phyloP scores from a whole-genome alignment of 2,888 invertebrate genomes.

The Heliconius sara region DNA sequence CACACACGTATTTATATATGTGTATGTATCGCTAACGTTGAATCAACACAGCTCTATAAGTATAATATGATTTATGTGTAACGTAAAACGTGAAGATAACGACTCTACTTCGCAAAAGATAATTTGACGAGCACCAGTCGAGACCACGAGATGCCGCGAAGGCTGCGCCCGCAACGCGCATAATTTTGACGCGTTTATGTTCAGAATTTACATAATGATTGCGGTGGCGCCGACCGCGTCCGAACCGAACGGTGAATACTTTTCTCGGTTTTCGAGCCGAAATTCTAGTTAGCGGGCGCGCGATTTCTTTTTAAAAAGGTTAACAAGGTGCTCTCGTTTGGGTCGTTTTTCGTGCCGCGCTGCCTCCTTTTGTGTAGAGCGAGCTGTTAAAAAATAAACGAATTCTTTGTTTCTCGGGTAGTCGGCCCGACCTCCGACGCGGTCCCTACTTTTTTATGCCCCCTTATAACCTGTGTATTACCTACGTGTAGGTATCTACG shows the following conservation, averaged over 20 bases:
- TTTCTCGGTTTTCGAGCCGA: conserved; percentile 82
- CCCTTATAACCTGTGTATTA: conserved; percentile 83
- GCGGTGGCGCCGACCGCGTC: conserved; percentile 77
- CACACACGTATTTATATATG: neutral
- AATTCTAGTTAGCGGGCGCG: conserved; percentile 82
- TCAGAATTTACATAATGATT: conserved; percentile 79
- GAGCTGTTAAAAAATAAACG: conserved; percentile 85
- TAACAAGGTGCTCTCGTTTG: conserved; percentile 82
- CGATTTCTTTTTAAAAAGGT: conserved; percentile 83
- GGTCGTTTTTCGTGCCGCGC: conserved; percentile 81
- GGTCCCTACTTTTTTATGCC: conserved; percentile 82
- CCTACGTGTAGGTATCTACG: conserved; percentile 84
- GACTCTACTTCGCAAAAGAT: conserved; percentile 43
- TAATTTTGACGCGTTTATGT: conserved; percentile 64
- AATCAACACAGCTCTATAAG: conserved; percentile 4
- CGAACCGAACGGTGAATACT: conserved; percentile 67
- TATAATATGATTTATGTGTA: conserved; percentile 19
- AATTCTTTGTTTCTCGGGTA: conserved; percentile 84
- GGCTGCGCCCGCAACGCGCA: conserved; percentile 59
- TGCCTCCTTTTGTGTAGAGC: conserved; percentile 82
- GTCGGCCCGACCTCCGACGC: conserved; percentile 83
- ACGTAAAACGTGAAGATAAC: conserved; percentile 35
- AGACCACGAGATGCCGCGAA: conserved; percentile 61
- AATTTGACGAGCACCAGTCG: conserved; percentile 60
- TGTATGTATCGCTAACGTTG: neutral